These are phyloP conservation scores for Centropyge bicolor DNA, from an alignment of 2,797 vertebrate genomes.

Conservation along the genomic window DNA sequence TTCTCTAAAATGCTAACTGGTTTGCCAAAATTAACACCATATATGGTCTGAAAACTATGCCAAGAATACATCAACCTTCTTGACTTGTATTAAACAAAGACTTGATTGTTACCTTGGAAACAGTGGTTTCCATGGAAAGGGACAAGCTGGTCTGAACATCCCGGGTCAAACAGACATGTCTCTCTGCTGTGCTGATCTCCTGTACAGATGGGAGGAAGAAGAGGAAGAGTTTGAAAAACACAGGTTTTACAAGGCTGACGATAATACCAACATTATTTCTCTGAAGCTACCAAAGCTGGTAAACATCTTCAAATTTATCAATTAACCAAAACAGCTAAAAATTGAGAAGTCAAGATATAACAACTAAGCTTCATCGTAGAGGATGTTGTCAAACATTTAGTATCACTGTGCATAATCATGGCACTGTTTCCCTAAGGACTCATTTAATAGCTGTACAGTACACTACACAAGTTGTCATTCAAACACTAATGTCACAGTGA, in stretches of 20 bases:
- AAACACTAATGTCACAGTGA: background rate
- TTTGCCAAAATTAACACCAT: background rate
- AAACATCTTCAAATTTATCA: background rate
- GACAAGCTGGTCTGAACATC: slow-evolving; percentile 90
- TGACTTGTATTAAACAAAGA: background rate
- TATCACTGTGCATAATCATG: background rate
- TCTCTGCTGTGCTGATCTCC: slow-evolving; percentile 89
- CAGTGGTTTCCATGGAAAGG: slow-evolving; percentile 88
- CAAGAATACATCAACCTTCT: rapidly evolving
- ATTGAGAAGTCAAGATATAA: background rate
- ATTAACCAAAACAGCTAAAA: too few relatives aligned
- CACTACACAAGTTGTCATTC: background rate
- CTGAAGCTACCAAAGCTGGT: background rate
- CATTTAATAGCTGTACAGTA: background rate
- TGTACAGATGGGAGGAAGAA: slow-evolving; percentile 31
- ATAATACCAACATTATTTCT: background rate
- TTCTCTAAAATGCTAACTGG: background rate
- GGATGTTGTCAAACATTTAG: background rate
- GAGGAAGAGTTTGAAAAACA: background rate
- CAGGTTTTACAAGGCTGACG: background rate
- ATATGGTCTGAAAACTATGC: background rate
- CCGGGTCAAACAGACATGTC: slow-evolving; percentile 93
- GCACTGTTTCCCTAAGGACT: background rate
- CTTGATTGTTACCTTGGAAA: slow-evolving; percentile 91
- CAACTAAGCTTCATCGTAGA: too few relatives aligned